These are phyloP conservation scores for Apteryx owenii DNA, from an alignment of 2,113 vertebrate species.

Conservation along the genomic window DNA sequence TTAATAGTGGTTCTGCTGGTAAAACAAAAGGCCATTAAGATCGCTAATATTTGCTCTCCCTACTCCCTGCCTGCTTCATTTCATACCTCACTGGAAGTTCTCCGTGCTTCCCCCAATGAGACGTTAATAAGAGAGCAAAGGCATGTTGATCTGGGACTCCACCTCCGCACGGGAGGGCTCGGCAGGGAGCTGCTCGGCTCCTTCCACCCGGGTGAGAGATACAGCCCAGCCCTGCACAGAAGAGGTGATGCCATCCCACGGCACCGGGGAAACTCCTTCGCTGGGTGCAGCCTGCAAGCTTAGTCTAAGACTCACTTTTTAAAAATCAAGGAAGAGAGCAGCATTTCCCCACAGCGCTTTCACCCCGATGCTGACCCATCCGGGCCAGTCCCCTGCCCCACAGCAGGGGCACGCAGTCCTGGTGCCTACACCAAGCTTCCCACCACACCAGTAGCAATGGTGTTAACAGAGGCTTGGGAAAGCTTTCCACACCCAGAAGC, in stretches of 20 bases:
- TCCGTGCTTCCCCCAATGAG: background rate
- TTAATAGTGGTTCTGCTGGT: slow-evolving; percentile 16
- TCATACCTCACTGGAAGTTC: background rate
- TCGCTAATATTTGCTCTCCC: slow-evolving; percentile 48
- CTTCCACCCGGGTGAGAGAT: no score
- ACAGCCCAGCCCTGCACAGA: background rate
- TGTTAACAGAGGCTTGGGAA: background rate
- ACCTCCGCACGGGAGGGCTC: background rate
- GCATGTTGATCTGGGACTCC: background rate
- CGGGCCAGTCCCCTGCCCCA: no score
- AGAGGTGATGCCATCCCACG: rapidly evolving
- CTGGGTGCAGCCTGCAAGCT: no score
- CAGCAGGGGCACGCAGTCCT: no score
- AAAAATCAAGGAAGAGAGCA: background rate
- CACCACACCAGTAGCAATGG: background rate
- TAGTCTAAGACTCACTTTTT: background rate
- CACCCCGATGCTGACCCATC: background rate
- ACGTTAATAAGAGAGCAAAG: background rate
- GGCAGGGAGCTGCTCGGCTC: background rate
- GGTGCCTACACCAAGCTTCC: background rate
- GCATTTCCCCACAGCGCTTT: background rate
- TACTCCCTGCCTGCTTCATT: slow-evolving; percentile 48
- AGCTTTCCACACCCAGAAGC: background rate
- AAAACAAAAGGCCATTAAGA: slow-evolving; percentile 61
- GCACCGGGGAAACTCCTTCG: no score